phyloP scores from a whole-genome alignment of 2,113 vertebrate species.

The cat (Felis catus) region F.catus_Fca126_mat1.0 CM031428.1:14126001-14126500 shows the following conservation, averaged over 20 bases:
- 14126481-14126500: neutral
- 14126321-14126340: neutral
- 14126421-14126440: neutral
- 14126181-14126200: neutral
- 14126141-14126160: neutral
- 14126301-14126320: neutral
- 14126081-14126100: conserved; percentile 34
- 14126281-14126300: neutral
- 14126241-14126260: neutral
- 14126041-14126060: neutral
- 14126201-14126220: neutral
- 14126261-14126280: neutral
- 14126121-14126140: neutral
- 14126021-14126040: neutral
- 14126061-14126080: neutral
- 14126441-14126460: neutral
- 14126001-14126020: neutral
- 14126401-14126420: neutral
- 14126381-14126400: neutral
- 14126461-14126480: neutral
- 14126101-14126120: neutral
- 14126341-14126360: neutral
- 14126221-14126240: neutral
- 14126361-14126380: neutral
- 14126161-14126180: neutral